Base-by-base conservation (phyloP, 2,888 invertebrate species). In the Eristalis intricaria region DNA sequence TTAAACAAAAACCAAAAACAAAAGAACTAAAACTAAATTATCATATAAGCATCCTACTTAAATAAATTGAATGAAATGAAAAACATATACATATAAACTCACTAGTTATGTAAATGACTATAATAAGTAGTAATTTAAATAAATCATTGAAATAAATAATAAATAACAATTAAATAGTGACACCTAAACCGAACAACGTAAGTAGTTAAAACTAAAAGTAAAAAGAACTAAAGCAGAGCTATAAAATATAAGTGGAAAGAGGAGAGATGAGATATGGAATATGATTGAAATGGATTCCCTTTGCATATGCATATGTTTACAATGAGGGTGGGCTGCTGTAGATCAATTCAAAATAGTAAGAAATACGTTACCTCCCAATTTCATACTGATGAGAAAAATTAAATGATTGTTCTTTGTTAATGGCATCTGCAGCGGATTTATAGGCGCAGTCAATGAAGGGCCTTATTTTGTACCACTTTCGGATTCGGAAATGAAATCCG, bases 1-100 rank as follows among this genome's bases (percentile, higher is more conserved):
- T 56, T 23, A 69, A 50, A 32, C 32, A 29, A 29, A 26, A 29
- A 29, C 29, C n/a, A n/a, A 29, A 29, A 4, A 29, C 4, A 4
- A 26, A 26, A 26, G 4, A 26, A 50, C 29, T 32, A 65, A 40
- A 68, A 66, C 40, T 84, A 74, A 87, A 87, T 76, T 82, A 85
- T 81, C 73, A 81, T 71, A 84, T 84, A 80, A 84, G 87, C 79
- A 80, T 87, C 75, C 76, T 87, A 84, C 68, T 83, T 84, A 87
- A 87, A 87, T 79, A 75, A 87, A 69, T 22, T 35, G 11, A 64
- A 23, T 64, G 3, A 64, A 40, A 68, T 15, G 60, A 75, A 66
- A 77, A 65, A 70, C 60, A 65, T 0, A 79, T 74, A 38, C 50
- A 50, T 82, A 82, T 69, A 83, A 87, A 83, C 69, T 83, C 74